Evolutionary conservation across 2,888 invertebrate species (phyloP).

Genomic region (Drosophila paramelanica): DNA sequence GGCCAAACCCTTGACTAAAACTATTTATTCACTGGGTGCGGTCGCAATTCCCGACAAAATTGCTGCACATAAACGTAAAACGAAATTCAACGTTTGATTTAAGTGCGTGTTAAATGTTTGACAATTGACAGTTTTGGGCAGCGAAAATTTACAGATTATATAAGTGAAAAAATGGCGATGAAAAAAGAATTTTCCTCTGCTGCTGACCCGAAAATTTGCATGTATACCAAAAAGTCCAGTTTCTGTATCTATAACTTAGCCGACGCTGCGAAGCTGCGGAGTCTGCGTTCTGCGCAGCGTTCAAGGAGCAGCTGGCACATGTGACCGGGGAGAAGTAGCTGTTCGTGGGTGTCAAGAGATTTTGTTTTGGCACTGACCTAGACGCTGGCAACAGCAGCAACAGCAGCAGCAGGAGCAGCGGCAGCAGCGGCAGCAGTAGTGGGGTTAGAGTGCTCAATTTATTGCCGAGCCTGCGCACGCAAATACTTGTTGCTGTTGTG

Average conservation of each 20-base stretch:
- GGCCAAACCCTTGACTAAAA: conserved; percentile 53
- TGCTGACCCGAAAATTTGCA: conserved; percentile 66
- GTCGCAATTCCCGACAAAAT: conserved; percentile 47
- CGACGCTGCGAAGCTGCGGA: conserved; percentile 74
- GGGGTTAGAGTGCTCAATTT: not conserved
- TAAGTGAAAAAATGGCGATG: conserved; percentile 63
- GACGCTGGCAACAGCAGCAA: conserved; percentile 11
- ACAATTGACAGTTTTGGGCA: conserved; percentile 33
- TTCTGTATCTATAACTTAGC: conserved; percentile 81
- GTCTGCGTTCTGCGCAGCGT: conserved; percentile 81
- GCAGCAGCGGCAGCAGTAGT: not conserved
- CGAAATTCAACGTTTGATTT: conserved; percentile 50
- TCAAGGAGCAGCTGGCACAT: conserved; percentile 41
- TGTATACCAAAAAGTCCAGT: conserved; percentile 80
- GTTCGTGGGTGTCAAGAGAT: conserved; percentile 14
- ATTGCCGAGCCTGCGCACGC: conserved; percentile 72
- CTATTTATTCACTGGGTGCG: conserved; percentile 61
- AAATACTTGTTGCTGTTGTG: conserved; percentile 75
- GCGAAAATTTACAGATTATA: conserved; percentile 57
- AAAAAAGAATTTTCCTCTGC: conserved; percentile 60
- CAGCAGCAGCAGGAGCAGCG: not conserved
- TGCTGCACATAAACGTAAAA: conserved; percentile 36
- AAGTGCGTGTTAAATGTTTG: conserved; percentile 58
- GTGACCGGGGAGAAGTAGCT: not conserved
- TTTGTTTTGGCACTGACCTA: conserved; percentile 71